phyloP scores from a whole-genome alignment of 2,888 invertebrate genomes.

The Julus scanicus region DNA sequence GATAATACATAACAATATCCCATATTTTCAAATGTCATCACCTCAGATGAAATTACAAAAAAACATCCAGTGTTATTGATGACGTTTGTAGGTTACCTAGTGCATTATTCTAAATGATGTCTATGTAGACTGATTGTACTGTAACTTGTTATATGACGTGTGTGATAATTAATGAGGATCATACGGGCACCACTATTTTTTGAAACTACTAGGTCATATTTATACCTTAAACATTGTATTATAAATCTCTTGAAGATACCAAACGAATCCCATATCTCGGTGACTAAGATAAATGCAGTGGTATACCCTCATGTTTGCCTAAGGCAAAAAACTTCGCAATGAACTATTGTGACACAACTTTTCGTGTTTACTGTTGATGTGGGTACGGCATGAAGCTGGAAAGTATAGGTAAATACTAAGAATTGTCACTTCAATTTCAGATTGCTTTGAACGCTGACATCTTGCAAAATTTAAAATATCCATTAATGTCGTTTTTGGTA shows the following conservation, averaged over 20 bases:
- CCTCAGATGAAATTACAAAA: too few relatives aligned
- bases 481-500: slow-evolving; percentile 36
- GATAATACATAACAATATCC: too few relatives aligned
- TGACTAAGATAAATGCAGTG: background rate
- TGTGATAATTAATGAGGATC: background rate
- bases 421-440: slow-evolving; percentile 1
- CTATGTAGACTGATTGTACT: too few relatives aligned
- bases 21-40: too few relatives aligned
- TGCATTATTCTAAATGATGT: too few relatives aligned
- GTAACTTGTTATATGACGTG: background rate
- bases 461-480: slow-evolving; percentile 6
- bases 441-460: background rate
- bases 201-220: background rate
- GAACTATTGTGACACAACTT: background rate
- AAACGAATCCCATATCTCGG: background rate
- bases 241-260: background rate
- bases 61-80: too few relatives aligned
- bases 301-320: slow-evolving; percentile 30
- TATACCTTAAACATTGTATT: background rate
- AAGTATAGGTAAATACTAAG: background rate
- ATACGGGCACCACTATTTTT: slow-evolving; percentile 16
- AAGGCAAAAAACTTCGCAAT: background rate
- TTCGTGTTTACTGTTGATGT: background rate
- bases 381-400: background rate
- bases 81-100: too few relatives aligned